Evolutionary conservation across 2,113 vertebrate species (phyloP).

Genomic region (Rhadina sibilatrix): DNA sequence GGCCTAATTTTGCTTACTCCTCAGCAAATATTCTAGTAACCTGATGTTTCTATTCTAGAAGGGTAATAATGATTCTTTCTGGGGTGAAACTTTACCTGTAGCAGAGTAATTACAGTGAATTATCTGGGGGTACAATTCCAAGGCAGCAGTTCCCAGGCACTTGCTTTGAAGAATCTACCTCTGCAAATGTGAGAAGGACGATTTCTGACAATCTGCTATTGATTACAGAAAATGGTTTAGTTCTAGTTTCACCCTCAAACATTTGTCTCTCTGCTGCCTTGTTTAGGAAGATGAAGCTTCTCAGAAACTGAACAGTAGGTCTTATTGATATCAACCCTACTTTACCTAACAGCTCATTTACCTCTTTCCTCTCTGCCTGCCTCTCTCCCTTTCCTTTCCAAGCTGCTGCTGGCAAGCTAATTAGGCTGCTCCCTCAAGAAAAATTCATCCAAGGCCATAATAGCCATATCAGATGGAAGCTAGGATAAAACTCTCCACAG

Average conservation of each 20-base stretch:
- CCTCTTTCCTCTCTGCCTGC: background rate
- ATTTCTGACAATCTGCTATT: slow-evolving; percentile 24
- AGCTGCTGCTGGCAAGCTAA: slow-evolving; percentile 45
- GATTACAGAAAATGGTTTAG: slow-evolving; percentile 49
- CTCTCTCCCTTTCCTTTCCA: background rate
- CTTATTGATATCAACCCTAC: slow-evolving; percentile 31
- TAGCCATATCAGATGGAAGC: slow-evolving; percentile 52
- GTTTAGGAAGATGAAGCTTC: slow-evolving; percentile 49
- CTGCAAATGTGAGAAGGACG: background rate
- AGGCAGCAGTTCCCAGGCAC: slow-evolving; percentile 9
- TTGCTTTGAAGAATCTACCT: slow-evolving; percentile 31
- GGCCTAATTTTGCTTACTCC: background rate
- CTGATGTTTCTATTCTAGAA: background rate
- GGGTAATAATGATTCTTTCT: slow-evolving; percentile 1
- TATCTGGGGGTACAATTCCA: background rate
- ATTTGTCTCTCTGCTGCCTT: slow-evolving; percentile 39
- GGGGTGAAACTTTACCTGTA: background rate
- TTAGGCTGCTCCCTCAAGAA: slow-evolving; percentile 65
- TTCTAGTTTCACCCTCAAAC: slow-evolving; percentile 36
- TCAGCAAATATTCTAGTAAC: background rate
- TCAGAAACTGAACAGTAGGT: slow-evolving; percentile 27
- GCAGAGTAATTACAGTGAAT: slow-evolving; percentile 31
- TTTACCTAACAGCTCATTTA: slow-evolving; percentile 54
- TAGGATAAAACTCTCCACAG: slow-evolving; percentile 31
- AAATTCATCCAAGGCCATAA: slow-evolving; percentile 40